These are phyloP conservation scores for Anas flavirostris DNA, from an alignment of 2,797 vertebrate genomes.

Conservation along the genomic window DNA sequence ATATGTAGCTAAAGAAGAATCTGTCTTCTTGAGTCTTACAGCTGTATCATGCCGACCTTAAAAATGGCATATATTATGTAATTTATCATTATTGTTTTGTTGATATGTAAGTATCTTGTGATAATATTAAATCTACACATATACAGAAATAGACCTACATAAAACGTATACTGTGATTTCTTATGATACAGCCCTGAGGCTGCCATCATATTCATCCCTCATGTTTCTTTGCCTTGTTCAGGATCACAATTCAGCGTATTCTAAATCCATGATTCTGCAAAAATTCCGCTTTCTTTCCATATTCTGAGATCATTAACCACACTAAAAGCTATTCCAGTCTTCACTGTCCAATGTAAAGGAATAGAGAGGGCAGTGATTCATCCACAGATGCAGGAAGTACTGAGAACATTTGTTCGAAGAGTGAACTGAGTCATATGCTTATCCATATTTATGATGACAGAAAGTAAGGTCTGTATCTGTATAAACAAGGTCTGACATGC, in stretches of 20 bases:
- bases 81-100: neutral
- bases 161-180: neutral
- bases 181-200: neutral
- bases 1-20: neutral
- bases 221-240: neutral
- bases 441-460: constrained; percentile 43
- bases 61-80: neutral
- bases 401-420: constrained; percentile 30
- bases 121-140: neutral
- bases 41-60: neutral
- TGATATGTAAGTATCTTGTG: neutral
- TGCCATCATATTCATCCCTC: neutral
- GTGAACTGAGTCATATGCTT: constrained; percentile 42
- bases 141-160: neutral
- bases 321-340: neutral
- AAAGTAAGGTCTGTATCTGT: neutral
- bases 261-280: neutral
- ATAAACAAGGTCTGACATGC: neutral
- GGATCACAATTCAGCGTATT: neutral
- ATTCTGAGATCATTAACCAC: neutral
- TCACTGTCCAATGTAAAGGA: neutral
- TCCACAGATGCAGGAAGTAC: constrained; percentile 51
- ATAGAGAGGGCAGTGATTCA: constrained; percentile 8
- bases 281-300: neutral
- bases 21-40: neutral